Conservation (phyloP, 2,113 vertebrate genomes). For the Azemiops feae region DNA sequence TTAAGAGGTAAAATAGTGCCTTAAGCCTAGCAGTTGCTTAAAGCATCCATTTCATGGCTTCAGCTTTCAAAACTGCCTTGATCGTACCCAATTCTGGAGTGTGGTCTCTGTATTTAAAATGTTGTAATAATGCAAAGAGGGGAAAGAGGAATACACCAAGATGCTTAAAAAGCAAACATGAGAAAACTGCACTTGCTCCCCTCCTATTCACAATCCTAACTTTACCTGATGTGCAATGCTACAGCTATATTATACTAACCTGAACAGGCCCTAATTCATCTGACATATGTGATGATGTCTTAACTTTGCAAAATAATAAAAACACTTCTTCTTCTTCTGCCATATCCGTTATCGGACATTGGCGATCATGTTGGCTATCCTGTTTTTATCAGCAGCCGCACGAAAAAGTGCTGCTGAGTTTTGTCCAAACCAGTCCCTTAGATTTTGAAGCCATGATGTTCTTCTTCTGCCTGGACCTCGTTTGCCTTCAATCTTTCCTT, state of each 20-base stretch:
- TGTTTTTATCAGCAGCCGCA: too few species aligned
- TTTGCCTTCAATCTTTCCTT: too few species aligned
- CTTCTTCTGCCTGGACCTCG: too few species aligned
- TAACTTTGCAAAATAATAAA: not conserved
- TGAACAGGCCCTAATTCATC: not conserved
- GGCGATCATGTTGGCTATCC: too few species aligned
- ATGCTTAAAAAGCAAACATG: not conserved
- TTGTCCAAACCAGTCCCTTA: too few species aligned
- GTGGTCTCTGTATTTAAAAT: not conserved
- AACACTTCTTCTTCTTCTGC: too few species aligned
- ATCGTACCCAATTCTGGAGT: not conserved
- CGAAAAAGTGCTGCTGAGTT: too few species aligned
- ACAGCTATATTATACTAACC: not conserved
- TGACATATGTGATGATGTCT: not conserved
- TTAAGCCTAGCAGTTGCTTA: not conserved
- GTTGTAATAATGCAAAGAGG: not conserved
- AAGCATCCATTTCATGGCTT: not conserved
- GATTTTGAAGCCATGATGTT: too few species aligned
- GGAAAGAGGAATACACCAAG: not conserved
- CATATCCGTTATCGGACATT: too few species aligned
- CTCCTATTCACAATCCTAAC: not conserved
- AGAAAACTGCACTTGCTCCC: not conserved
- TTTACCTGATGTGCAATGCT: not conserved
- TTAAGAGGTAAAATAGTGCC: not conserved
- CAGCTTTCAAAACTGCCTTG: not conserved